Evolutionary conservation across 1,140 invertebrate genomes (phyloP).

Genomic region (Drosophila eugracilis): DNA sequence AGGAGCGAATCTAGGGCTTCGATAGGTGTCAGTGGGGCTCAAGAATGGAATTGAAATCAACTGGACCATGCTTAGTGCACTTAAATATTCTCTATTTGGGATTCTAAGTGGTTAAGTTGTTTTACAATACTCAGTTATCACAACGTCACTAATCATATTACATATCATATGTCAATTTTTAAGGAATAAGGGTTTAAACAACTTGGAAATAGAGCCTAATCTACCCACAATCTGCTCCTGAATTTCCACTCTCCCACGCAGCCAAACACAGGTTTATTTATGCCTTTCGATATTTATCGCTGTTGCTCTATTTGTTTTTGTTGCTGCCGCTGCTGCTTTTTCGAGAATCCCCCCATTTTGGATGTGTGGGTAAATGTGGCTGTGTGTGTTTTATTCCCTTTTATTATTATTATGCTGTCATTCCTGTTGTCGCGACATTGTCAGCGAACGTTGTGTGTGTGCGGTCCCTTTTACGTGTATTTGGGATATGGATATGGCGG

Average conservation of each 20-base stretch:
- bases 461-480: slow-evolving; percentile 7
- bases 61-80: too few species aligned
- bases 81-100: too few species aligned
- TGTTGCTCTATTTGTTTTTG: slow-evolving; percentile 62
- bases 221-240: slow-evolving; percentile 17
- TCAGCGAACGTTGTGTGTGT: slow-evolving; percentile 60
- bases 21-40: neutral
- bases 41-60: too few species aligned
- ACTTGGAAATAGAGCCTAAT: neutral
- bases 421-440: slow-evolving; percentile 79
- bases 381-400: slow-evolving; percentile 57
- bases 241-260: slow-evolving; percentile 16
- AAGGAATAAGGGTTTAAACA: too few species aligned
- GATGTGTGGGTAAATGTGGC: slow-evolving; percentile 10
- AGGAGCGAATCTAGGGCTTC: slow-evolving; percentile 4
- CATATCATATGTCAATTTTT: too few species aligned
- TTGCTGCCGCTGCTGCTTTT: slow-evolving; percentile 39
- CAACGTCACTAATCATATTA: too few species aligned
- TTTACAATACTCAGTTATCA: too few species aligned
- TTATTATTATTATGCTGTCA: slow-evolving; percentile 83
- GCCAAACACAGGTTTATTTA: slow-evolving; percentile 64
- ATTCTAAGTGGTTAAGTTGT: too few species aligned
- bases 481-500: neutral
- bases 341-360: slow-evolving; percentile 3
- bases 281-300: slow-evolving; percentile 74